Percentiles rank a stretch among this genome's conserved stretches.
Evolutionary conservation across 2,888 invertebrate species (phyloP).

Genomic region (Napeogenes sylphis): DNA sequence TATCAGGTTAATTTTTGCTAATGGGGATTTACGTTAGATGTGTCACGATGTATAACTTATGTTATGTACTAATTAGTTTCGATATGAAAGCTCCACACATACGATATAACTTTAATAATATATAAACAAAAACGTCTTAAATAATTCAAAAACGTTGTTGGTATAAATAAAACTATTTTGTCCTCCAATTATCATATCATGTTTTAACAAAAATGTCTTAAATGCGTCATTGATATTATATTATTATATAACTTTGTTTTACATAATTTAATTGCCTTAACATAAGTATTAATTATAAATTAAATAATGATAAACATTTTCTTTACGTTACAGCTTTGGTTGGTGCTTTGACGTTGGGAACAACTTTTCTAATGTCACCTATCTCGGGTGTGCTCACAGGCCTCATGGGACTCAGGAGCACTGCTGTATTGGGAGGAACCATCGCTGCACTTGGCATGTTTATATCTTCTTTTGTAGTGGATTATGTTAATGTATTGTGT

Average conservation of each 20-base stretch:
- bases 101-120: too few species aligned
- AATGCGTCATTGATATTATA: background rate
- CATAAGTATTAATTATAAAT: background rate
- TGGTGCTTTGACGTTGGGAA: constrained; percentile 91
- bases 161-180: too few species aligned
- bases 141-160: too few species aligned
- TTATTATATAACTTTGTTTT: background rate
- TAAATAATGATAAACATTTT: constrained; percentile 16
- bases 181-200: background rate
- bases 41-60: background rate
- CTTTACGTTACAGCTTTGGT: constrained; percentile 87
- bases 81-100: too few species aligned
- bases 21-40: too few species aligned
- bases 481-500: constrained; percentile 84
- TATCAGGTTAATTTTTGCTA: background rate
- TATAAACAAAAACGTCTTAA: too few species aligned
- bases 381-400: constrained; percentile 92
- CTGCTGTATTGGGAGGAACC: constrained; percentile 89
- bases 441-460: constrained; percentile 88
- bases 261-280: background rate
- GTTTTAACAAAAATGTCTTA: background rate
- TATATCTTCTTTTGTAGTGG: constrained; percentile 85
- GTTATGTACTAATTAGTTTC: too few species aligned
- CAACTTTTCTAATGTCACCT: constrained; percentile 92
- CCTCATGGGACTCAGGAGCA: constrained; percentile 88